Conservation (phyloP, 2,113 vertebrate genomes). For the Eurypyga helias region DNA sequence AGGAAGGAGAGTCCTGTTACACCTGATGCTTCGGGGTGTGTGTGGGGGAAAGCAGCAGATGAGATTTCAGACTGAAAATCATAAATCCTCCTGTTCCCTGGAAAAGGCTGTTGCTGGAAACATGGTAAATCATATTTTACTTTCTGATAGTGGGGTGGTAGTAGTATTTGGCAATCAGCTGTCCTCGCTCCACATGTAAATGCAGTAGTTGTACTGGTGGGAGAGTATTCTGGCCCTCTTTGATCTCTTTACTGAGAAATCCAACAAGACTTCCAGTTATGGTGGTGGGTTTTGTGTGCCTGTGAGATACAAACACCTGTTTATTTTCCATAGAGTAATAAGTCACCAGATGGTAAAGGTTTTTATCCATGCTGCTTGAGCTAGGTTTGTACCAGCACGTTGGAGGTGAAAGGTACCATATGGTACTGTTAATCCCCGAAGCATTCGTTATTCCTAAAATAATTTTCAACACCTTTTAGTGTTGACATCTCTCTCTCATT, state of each 20-base stretch:
- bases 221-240: not conserved
- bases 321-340: slow-evolving; percentile 23
- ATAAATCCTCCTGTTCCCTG: not conserved
- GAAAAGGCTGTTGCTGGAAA: not conserved
- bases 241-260: not conserved
- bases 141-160: not conserved
- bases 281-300: not conserved
- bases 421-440: slow-evolving; percentile 54
- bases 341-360: slow-evolving; percentile 48
- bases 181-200: not conserved
- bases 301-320: not conserved
- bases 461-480: slow-evolving; percentile 40
- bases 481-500: not conserved
- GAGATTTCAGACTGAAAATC: not conserved
- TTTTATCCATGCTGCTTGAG: slow-evolving; percentile 34
- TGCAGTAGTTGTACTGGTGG: not conserved
- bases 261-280: not conserved
- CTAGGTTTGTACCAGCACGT: slow-evolving; percentile 61
- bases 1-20: not conserved
- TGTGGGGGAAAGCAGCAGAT: not conserved
- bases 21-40: not conserved
- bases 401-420: slow-evolving; percentile 61
- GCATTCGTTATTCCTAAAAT: slow-evolving; percentile 13
- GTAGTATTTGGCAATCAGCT: not conserved
- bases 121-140: not conserved